A percentile compares a stretch with the other conserved stretches of the same genome.
Conservation (phyloP, 2,113 vertebrate genomes). For the Seriola rivoliana region DNA sequence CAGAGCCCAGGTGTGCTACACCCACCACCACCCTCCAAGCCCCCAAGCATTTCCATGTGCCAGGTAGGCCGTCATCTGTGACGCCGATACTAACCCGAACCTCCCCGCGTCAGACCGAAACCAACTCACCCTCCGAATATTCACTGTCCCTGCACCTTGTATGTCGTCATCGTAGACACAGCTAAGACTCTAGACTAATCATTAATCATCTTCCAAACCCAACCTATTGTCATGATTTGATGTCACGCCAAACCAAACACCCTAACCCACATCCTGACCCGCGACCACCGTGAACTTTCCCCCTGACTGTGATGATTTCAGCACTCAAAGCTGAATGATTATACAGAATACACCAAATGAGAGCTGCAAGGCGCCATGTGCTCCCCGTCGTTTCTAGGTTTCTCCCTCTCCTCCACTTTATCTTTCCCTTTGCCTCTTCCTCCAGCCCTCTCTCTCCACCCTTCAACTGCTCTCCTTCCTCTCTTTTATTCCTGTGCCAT, state of each 20-base stretch:
- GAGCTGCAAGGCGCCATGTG: background rate
- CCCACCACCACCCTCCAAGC: conserved; percentile 91
- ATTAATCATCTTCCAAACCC: background rate
- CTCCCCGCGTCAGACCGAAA: background rate
- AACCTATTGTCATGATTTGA: background rate
- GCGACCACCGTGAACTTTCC: background rate
- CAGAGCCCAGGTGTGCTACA: conserved; percentile 92
- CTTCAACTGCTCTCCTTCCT: conserved; percentile 38
- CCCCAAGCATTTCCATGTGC: conserved; percentile 97
- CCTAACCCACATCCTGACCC: background rate
- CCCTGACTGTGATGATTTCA: background rate
- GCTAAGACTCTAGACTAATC: background rate
- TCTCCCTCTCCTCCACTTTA: background rate
- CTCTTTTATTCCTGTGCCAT: conserved; percentile 55
- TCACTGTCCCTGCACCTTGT: background rate
- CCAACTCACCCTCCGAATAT: background rate
- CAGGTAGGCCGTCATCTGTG: conserved; percentile 89
- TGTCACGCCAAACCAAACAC: background rate
- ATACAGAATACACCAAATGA: background rate
- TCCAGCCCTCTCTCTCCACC: conserved; percentile 5
- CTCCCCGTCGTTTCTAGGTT: background rate
- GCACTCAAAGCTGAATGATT: background rate
- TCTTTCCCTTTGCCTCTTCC: conserved; percentile 19
- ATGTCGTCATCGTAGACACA: background rate
- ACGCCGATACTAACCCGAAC: conserved; percentile 30